Evolutionary conservation across 2,888 invertebrate genomes (phyloP), one percentile per base, ranked within the genome.

Genomic region (Lasioglossum figueresi): DNA sequence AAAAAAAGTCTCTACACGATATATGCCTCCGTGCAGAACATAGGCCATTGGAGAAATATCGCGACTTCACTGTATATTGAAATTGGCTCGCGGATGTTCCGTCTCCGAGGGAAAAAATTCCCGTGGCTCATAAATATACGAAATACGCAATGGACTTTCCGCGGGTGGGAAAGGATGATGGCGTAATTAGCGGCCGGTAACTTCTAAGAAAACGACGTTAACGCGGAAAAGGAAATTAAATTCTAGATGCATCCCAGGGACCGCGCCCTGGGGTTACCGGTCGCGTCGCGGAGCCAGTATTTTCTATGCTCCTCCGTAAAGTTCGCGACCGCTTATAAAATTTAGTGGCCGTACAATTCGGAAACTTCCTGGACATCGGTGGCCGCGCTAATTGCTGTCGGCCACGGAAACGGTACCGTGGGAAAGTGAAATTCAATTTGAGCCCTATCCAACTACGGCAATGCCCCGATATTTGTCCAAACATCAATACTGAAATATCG

Each of bases 201-300:
- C 74, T 84, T 82, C 34, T 10, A 70, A 16, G 74, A 34, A 74
- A 84, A 84, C 63, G 59, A 74, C 70, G 82, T 84, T 84, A 82
- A 82, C 82, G 77, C 74, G 40, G 74, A 43, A 75, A 72, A 48
- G 84, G 84, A 78, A 84, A 84, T 84, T 74, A 78, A 84, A 84
- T 84, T 84, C 45, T 27, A 45, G 59, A 40, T 40, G 43, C 70
- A 27, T 75, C 77, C 70, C 34, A 8, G 27, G 23, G 43, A 31
- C 63, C 71, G 75, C 80, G 71, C 43, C 71, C 34, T 19, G 56
- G 45, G 77, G 59, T 74, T 43, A 71, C 52, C 19, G 31, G 70
- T 74, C 74, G 59, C 84, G 70, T 74, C 83, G 12, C 14, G 63
- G 23, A 34, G 31, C 34, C 34, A n/a, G 31, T 63, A 45, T 81